A percentile compares a stretch with the other conserved stretches of the same genome.
phyloP scores from a whole-genome alignment of 2,113 vertebrate species.

The Ptyas mucosa region DNA sequence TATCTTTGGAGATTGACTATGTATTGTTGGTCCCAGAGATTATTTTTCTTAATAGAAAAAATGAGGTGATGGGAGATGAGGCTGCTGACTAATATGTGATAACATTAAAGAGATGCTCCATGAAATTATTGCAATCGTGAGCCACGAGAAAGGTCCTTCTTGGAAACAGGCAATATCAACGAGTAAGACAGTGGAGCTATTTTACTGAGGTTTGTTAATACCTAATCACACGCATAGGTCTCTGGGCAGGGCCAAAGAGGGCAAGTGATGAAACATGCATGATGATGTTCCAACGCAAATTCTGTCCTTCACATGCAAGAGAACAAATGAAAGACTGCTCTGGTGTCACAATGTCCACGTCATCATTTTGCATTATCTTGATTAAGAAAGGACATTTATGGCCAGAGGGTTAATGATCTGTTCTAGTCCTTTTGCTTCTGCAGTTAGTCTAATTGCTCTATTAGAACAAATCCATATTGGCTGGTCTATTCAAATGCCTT shows the following conservation, averaged over 20 bases:
- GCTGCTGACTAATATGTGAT: neutral
- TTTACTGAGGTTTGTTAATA: neutral
- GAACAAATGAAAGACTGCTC: neutral
- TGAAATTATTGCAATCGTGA: neutral
- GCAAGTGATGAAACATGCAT: neutral
- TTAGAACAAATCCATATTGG: constrained; percentile 65
- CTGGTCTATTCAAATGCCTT: constrained; percentile 63
- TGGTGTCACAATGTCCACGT: neutral
- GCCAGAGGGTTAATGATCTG: neutral
- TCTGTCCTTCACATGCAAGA: neutral
- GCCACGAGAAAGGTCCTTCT: neutral
- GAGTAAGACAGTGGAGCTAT: neutral
- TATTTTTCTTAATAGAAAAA: neutral
- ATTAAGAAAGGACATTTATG: neutral
- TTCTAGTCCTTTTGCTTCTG: neutral
- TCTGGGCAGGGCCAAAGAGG: neutral
- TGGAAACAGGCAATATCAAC: neutral
- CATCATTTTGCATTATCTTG: neutral
- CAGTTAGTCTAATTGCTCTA: constrained; percentile 63
- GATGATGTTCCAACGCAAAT: neutral
- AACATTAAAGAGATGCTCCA: neutral
- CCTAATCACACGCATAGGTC: neutral
- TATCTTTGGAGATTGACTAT: neutral
- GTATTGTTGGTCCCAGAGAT: neutral
- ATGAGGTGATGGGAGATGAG: neutral